Base-by-base conservation (phyloP, 2,797 vertebrate genomes). In the Balearica regulorum region DNA sequence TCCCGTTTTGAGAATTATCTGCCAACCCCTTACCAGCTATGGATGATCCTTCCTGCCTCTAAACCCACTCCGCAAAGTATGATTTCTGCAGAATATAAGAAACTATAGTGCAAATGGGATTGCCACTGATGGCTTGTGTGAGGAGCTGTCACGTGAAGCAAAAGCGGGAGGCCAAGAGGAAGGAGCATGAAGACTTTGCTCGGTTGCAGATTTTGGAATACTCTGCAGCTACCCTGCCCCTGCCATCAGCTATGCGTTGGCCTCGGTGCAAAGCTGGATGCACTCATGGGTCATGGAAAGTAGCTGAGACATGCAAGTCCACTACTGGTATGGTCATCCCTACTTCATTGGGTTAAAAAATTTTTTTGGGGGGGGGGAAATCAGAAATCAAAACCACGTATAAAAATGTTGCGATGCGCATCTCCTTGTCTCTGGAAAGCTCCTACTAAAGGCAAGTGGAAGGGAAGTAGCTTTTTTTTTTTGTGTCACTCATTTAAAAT, bases 61-160 rank as follows among this genome's bases (percentile, higher is more conserved):
- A 43, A 49, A 70, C 33, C 11, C 6, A 7, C 48, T 37, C 66
- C 26, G 53, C 41, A 55, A 55, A 33, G 11, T 6, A 18, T 3
- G 12, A 44, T 51, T 43, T n/a, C 48, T 44, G 28, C 1, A 1
- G 70, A 35, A 6, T 21, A 4, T 8, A 37, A 49, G 41, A 60
- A 61, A 37, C 35, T 15, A 12, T 6, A 48, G 25, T 4, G 20
- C 33, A 33, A 51, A 64, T 3, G 24, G 43, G 43, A 37, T 31
- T 51, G 43, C 19, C 37, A 62, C 35, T 0, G 1, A 29, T 2
- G 13, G 22, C 29, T 71, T 25, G 33, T 1, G 6, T 1, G 6
- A 80, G 48, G 68, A 73, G 37, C 55, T 4, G 6, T 8, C 35
- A 13, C 35, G 15, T 0, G 0, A 21, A 9, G 15, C 11, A 55